phyloP scores from a whole-genome alignment of 2,113 vertebrate genomes.

The Phalacrocorax carbo region DNA sequence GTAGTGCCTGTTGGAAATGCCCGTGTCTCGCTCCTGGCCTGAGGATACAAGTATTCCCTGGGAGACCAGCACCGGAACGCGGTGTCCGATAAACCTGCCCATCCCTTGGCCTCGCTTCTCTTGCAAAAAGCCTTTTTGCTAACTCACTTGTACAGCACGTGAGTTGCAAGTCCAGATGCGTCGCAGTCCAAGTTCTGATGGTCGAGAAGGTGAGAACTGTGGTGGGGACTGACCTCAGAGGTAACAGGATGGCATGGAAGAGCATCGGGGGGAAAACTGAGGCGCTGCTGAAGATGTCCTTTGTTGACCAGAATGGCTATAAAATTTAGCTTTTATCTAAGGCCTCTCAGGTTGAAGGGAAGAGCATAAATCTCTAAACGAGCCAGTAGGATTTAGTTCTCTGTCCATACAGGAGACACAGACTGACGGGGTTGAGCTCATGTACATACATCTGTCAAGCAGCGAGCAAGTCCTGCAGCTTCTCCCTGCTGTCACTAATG shows the following conservation, averaged over 20 bases:
- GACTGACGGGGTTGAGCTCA: not conserved
- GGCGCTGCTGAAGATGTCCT: not conserved
- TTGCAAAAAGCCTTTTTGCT: not conserved
- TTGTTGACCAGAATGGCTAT: not conserved
- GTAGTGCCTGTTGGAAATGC: not conserved
- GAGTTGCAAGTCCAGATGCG: not conserved
- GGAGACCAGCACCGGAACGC: not conserved
- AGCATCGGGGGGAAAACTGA: not conserved
- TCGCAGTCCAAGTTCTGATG: not conserved
- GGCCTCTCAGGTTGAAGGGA: not conserved
- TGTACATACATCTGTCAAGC: not conserved
- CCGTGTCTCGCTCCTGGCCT: not conserved
- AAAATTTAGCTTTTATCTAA: not conserved
- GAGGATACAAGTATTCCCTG: not conserved
- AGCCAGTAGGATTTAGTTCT: not conserved
- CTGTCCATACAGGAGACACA: not conserved
- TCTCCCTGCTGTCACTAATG: not conserved
- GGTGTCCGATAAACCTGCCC: not conserved
- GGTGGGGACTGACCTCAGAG: not conserved
- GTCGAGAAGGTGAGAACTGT: not conserved
- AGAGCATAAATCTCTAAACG: not conserved
- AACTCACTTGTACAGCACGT: no score
- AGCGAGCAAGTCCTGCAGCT: not conserved
- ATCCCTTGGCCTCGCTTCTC: not conserved
- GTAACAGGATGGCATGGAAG: no score